Base-by-base conservation (phyloP, 1,140 invertebrate species). In the Drosophila sulfurigaster region DNA sequence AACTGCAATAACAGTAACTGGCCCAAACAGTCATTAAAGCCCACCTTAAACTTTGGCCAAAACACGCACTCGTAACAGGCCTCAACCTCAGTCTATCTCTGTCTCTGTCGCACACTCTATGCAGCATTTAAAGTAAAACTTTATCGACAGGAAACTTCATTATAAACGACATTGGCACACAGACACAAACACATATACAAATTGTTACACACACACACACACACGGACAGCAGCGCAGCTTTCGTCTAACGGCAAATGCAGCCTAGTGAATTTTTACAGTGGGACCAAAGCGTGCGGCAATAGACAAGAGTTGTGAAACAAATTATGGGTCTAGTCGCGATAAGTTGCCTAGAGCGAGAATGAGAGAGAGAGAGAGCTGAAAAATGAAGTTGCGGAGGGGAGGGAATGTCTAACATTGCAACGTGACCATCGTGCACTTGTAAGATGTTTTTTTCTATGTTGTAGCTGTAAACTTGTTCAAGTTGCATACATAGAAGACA, bases 61-160 rank as follows among this genome's bases (percentile, higher is more conserved):
- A 63, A 57, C 67, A 49, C 67, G 30, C 49, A 80, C 20, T 41
- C 16, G 20, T 56, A 60, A 35, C 28, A 54, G 51, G 28, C 51
- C 30, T 54, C 52, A 58, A 20, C 32, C 30, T 52, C 30, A 46
- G 20, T 48, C 20, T 30, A 38, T 15, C 63, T 65, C 46, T 58
- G 63, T 75, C 74, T 66, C 72, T 67, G 15, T 48, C 16, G 46
- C 46, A 16, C 5, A 1, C 15, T 4, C 16, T 25, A 25, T 4
- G 41, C 41, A 81, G 45, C 52, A 66, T 69, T 81, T 85, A 70
- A 86, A 85, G 82, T 81, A 86, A 74, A 86, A 79, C 70, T 86
- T 86, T 85, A 87, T 88, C 81, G 85, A 69, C 83, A 89, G 85
- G 85, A 87, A 88, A 88, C 83, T 88, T 89, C 83, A 89, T 89